Base-by-base conservation (phyloP, 2,888 invertebrate species). In the Bhutanitis thaidina region DNA sequence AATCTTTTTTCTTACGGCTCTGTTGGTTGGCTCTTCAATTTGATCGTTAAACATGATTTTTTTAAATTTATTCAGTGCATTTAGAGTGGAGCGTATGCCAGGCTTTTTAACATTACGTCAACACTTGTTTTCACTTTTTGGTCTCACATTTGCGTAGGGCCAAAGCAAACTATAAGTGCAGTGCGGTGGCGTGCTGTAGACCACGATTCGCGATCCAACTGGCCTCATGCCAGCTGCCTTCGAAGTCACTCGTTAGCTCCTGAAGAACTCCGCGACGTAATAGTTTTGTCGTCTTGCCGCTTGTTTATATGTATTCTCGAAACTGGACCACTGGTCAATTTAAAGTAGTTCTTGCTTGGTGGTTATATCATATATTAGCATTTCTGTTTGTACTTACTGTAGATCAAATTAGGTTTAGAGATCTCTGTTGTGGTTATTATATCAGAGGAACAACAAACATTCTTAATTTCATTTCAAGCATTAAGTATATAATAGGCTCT, bases 201-300 rank as follows among this genome's bases (percentile, higher is more conserved):
- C 78, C 75, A 67, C 78, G 80, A 76, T 83, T 77, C 77, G 80
- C 78, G 72, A 70, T 54, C 57, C 56, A 61, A 52, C 69, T 85
- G 86, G 85, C 82, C 38, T 25, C 46, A 4, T 46, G 78, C 85
- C 86, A 83, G 71, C 54, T 54, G 58, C 60, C 65, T 56, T 20
- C 69, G 70, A 68, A 38, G 74, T 67, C 68, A 74, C 77, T 82
- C 80, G 79, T 84, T 81, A 80, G 75, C 71, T 67, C 67, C 74
- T 61, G 68, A 67, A 72, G 66, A 69, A 70, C 67, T 63, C 72
- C 71, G 64, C 71, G 68, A 76, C 74, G 70, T 81, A 82, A 86
- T 84, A 80, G 80, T 80, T 82, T 77, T 74, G 76, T 71, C 75
- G 74, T 78, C 59, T 67, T 57, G 58, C 67, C 69, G 62, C 67